These are phyloP conservation scores for Conistra vaccinii DNA, from an alignment of 2,888 invertebrate genomes.

Conservation along the genomic window DNA sequence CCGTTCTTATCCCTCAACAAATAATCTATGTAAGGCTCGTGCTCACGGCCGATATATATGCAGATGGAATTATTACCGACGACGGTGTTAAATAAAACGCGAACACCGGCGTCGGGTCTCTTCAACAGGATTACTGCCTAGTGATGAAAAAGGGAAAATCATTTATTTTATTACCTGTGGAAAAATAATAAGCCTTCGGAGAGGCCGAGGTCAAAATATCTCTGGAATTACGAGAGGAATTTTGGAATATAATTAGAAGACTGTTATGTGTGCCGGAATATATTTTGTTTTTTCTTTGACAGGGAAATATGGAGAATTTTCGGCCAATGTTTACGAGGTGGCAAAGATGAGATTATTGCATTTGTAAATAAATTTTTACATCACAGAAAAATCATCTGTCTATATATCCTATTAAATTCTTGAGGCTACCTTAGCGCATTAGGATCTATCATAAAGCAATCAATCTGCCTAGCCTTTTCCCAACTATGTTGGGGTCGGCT, in stretches of 20 bases:
- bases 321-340: slow-evolving; percentile 22
- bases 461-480: too few relatives aligned
- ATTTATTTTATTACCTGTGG: slow-evolving; percentile 84
- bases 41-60: slow-evolving; percentile 79
- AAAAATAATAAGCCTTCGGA: slow-evolving; percentile 79
- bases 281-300: slow-evolving; percentile 50
- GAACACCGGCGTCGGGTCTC: slow-evolving; percentile 66
- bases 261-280: slow-evolving; percentile 55
- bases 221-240: slow-evolving; percentile 65
- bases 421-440: background rate
- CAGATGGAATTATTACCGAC: slow-evolving; percentile 82
- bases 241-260: slow-evolving; percentile 73
- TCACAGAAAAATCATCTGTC: background rate
- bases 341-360: background rate
- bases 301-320: slow-evolving; percentile 20
- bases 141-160: slow-evolving; percentile 83
- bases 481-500: too few relatives aligned
- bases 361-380: background rate
- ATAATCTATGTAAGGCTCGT: slow-evolving; percentile 64
- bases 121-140: slow-evolving; percentile 72
- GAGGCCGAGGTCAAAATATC: slow-evolving; percentile 67
- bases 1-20: slow-evolving; percentile 57
- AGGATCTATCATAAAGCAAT: too few relatives aligned
- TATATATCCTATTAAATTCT: background rate
- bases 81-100: slow-evolving; percentile 81